A percentile compares a stretch with the other conserved stretches of the same genome.
phyloP scores from a whole-genome alignment of 2,888 invertebrate species.

The Drosophila picticornis region DNA sequence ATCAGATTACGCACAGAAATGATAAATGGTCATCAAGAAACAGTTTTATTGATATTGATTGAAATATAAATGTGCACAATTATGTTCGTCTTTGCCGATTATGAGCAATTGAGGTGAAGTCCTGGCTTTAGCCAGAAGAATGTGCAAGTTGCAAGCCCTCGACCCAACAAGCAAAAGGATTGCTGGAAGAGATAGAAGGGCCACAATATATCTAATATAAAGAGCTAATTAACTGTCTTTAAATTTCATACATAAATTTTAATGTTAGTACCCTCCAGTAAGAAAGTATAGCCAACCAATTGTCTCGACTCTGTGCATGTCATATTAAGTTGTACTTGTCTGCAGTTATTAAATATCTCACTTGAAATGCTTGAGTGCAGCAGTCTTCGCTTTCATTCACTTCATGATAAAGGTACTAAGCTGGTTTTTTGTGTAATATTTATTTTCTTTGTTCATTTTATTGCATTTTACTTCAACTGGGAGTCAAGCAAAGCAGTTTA shows the following conservation, averaged over 20 bases:
- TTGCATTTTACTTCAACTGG: conserved; percentile 16
- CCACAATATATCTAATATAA: not conserved
- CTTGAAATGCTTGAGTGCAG: not conserved
- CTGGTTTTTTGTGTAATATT: conserved; percentile 87
- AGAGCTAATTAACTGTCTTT: not conserved
- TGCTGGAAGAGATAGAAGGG: not conserved
- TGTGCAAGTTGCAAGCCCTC: not conserved
- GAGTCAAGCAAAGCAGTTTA: conserved; percentile 39
- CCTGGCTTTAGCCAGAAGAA: not conserved
- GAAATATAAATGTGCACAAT: not conserved
- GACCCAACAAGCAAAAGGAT: not conserved
- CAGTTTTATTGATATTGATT: not conserved
- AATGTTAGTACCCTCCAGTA: not conserved
- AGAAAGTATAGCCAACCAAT: not conserved
- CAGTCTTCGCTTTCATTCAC: not conserved
- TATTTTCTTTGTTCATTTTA: not conserved
- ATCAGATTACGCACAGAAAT: not conserved
- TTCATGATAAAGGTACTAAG: not conserved
- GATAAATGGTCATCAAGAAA: not conserved
- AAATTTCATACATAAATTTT: not conserved
- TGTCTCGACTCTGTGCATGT: not conserved
- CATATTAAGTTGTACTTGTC: not conserved
- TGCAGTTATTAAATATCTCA: not conserved
- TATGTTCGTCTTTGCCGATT: not conserved
- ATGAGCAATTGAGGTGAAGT: not conserved